phyloP scores from a whole-genome alignment of 2,113 vertebrate species.

The Rattus norvegicus region DNA sequence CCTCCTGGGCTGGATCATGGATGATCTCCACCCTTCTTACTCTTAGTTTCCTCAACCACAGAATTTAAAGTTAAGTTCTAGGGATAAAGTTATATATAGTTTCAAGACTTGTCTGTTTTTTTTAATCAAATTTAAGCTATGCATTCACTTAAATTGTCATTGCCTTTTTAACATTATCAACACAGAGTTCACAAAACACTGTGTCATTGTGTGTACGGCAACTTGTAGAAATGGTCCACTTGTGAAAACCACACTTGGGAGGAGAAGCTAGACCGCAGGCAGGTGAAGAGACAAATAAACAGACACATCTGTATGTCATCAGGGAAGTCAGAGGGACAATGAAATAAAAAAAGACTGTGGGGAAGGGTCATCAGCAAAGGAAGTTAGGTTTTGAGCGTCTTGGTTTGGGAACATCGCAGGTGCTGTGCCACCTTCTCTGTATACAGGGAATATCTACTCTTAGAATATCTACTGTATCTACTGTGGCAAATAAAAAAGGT shows the following conservation, averaged over 20 bases:
- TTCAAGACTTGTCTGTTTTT: neutral
- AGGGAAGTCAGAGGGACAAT: neutral
- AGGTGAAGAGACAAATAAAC: neutral
- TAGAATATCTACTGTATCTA: neutral
- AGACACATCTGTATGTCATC: neutral
- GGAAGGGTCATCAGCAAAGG: neutral
- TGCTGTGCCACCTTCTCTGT: neutral
- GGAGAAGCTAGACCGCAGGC: neutral
- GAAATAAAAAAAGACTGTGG: neutral
- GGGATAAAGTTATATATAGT: neutral
- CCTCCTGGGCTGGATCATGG: neutral
- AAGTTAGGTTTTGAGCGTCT: neutral
- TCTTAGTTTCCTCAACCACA: neutral
- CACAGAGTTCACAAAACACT: no score
- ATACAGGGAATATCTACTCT: no score
- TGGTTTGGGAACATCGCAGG: neutral
- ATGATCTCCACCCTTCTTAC: neutral
- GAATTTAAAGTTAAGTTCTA: neutral
- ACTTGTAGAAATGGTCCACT: neutral
- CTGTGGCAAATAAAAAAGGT: neutral
- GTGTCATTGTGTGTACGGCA: neutral
- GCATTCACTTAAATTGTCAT: neutral
- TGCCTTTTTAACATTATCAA: neutral
- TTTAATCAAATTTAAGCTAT: neutral
- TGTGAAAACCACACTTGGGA: neutral